Base-by-base conservation (phyloP, 2,113 vertebrate genomes). In the Ramphastos sulfuratus region DNA sequence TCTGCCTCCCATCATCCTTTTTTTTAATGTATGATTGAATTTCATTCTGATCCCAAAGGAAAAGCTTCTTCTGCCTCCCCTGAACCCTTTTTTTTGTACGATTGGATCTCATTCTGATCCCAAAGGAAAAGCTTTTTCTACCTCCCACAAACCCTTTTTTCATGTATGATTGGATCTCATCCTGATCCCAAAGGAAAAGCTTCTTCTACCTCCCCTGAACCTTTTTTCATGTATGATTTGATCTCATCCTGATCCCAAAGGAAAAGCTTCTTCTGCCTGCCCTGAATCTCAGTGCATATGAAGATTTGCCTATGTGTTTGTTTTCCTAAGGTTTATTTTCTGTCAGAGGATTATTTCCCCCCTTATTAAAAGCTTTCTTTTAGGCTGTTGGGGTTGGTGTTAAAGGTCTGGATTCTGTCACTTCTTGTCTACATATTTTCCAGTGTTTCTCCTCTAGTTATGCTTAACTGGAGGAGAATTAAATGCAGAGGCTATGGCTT, bases 361-460 rank as follows among this genome's bases (percentile, higher is more conserved):
- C 27, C 76, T 63, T 87, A 74, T 74, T 94, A 64, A 77, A 91
- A 91, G 55, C 76, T 83, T 86, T 81, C 27, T 82, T 69, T 81
- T 31, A 65, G 56, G 56, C 66, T 84, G 60, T 39, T 58, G 60
- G 66, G 24, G 20, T 61, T 83, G n/a, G 28, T 75, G 44, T 82
- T 95, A 82, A 89, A 77, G n/a, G 79, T 67, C 70, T 89, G 72
- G 33, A 58, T 93, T 82, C 69, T 91, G 66, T 86, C 84, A 71
- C 61, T 95, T 91, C 44, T 93, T 77, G 84, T 87, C 76, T 74
- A 71, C 55, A 19, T 73, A 64, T 92, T 83, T 87, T 48, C 67
- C 86, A 91, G 46, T 77, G 75, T 74, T 95, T 84, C 42, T 83
- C 28, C 74, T 82, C 55, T 70, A 84, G 42, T 82, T 78, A 72